phyloP scores from a whole-genome alignment of 2,113 vertebrate genomes.

The Ibidorhyncha struthersii region DNA sequence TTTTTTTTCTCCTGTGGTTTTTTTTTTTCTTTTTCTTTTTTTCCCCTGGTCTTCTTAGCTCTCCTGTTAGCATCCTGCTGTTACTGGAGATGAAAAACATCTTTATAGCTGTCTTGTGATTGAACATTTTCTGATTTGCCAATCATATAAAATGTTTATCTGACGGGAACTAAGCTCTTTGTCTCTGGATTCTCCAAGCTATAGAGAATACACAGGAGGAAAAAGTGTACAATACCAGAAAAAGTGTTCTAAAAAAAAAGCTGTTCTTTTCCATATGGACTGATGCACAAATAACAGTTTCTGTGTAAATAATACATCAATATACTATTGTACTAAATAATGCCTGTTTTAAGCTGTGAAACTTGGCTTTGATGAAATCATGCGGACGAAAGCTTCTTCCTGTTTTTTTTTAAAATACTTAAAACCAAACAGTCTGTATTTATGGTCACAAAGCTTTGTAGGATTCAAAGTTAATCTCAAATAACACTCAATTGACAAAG shows the following conservation, averaged over 20 bases:
- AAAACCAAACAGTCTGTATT: background rate
- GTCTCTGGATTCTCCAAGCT: background rate
- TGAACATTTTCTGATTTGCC: constrained; percentile 72
- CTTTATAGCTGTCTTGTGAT: constrained; percentile 58
- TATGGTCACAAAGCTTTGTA: background rate
- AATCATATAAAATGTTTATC: constrained; percentile 54
- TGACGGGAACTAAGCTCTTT: background rate
- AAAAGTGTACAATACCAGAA: background rate
- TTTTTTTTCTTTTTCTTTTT: background rate
- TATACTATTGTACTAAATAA: background rate
- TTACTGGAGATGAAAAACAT: constrained; percentile 70
- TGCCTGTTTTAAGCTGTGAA: background rate
- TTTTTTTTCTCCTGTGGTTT: background rate
- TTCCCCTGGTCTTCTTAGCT: constrained; percentile 28
- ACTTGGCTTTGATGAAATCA: background rate
- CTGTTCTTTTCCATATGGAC: background rate
- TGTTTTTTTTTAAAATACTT: background rate
- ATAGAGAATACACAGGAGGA: background rate
- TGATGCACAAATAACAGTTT: background rate
- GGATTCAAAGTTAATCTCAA: background rate
- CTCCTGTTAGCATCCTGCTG: constrained; percentile 66
- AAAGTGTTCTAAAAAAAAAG: background rate
- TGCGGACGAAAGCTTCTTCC: accelerated
- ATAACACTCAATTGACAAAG: background rate
- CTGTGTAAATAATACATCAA: background rate